Percentiles rank a stretch among this genome's conserved stretches.
These are phyloP conservation scores for Leptodactylus fallax DNA, from an alignment of 2,797 vertebrate species.

Conservation along the genomic window DNA sequence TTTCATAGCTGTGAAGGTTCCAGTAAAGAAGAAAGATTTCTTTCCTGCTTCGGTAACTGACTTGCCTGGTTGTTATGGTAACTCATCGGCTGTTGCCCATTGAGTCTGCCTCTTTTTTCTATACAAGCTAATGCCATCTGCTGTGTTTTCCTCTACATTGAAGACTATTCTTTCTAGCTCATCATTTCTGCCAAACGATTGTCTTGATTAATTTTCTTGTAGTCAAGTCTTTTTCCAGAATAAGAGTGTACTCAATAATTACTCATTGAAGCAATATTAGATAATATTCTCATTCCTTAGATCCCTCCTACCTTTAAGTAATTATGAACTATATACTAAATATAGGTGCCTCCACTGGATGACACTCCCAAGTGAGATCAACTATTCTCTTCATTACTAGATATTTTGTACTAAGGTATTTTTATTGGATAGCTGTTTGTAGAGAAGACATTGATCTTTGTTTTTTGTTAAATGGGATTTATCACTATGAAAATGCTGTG, in stretches of 20 bases:
- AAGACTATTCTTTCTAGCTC: background rate
- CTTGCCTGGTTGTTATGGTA: conserved; percentile 44
- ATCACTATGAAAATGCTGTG: too few species aligned
- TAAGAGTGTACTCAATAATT: background rate
- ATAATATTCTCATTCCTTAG: background rate
- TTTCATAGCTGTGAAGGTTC: conserved; percentile 24
- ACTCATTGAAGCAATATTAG: background rate
- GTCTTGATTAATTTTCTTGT: background rate
- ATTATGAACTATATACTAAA: background rate
- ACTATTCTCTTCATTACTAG: background rate
- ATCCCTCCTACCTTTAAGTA: background rate
- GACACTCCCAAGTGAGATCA: conserved; percentile 10
- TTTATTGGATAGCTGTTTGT: background rate
- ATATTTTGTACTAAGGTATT: background rate
- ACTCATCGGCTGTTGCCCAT: conserved; percentile 34
- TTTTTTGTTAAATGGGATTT: too few species aligned
- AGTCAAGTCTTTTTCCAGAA: background rate
- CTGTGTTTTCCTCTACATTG: conserved; percentile 23
- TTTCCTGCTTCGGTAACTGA: conserved; percentile 25
- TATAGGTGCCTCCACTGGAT: background rate
- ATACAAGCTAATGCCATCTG: conserved; percentile 30
- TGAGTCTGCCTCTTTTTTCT: conserved; percentile 29
- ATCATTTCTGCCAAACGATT: background rate
- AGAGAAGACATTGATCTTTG: too few species aligned
- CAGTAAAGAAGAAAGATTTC: conserved; percentile 28